These are phyloP conservation scores for Drosophila quasianomalipes DNA, from an alignment of 2,888 invertebrate species.

Conservation along the genomic window DNA sequence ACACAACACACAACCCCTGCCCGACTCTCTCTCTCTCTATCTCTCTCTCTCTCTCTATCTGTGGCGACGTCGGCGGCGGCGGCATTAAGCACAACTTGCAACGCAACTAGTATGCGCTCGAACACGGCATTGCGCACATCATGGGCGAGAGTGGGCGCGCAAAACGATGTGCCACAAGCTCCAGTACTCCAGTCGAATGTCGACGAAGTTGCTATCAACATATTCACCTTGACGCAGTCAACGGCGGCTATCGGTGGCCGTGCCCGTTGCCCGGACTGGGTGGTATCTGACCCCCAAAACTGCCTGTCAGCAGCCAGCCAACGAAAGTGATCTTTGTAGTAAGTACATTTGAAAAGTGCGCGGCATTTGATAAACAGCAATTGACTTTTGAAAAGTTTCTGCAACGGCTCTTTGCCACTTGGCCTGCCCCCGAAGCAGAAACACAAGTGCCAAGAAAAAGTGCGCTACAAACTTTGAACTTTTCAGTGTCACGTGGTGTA, in stretches of 20 bases:
- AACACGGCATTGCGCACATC: slow-evolving; percentile 85
- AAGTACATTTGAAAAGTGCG: slow-evolving; percentile 39
- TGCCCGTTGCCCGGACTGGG: slow-evolving; percentile 20
- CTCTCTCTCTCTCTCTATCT: not conserved
- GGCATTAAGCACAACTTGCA: slow-evolving; percentile 72
- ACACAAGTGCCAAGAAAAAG: slow-evolving; percentile 19
- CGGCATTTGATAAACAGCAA: slow-evolving; percentile 34
- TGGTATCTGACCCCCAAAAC: slow-evolving; percentile 10
- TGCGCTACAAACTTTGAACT: slow-evolving; percentile 27
- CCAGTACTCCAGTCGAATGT: slow-evolving; percentile 7
- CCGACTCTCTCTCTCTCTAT: slow-evolving; percentile 4
- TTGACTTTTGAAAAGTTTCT: slow-evolving; percentile 48
- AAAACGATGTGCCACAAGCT: slow-evolving; percentile 54
- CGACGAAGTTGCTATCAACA: slow-evolving; percentile 5
- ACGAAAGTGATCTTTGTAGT: slow-evolving; percentile 22
- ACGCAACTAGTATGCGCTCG: slow-evolving; percentile 85
- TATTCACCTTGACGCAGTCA: slow-evolving; percentile 14
- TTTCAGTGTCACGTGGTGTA: slow-evolving; percentile 28
- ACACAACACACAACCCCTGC: slow-evolving; percentile 55
- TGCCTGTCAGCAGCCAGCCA: slow-evolving; percentile 6
- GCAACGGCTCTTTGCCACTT: slow-evolving; percentile 1
- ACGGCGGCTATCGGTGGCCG: slow-evolving; percentile 10
- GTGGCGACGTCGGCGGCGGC: slow-evolving; percentile 20
- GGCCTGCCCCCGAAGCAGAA: not conserved
- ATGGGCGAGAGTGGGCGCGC: slow-evolving; percentile 81